Evolutionary conservation across 2,888 invertebrate genomes (phyloP).

Genomic region (Cancer borealis): DNA sequence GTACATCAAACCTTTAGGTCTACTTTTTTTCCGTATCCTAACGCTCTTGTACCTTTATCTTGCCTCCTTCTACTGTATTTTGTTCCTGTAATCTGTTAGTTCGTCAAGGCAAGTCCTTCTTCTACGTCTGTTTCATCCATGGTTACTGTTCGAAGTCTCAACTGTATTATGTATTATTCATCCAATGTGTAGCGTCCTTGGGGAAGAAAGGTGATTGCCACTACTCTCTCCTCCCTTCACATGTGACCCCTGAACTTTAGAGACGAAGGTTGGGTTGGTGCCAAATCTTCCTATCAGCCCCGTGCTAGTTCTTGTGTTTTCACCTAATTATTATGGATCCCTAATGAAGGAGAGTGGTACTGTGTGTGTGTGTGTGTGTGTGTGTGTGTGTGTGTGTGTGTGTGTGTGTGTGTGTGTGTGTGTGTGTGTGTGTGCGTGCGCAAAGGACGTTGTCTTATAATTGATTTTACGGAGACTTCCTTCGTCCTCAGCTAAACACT

Average conservation of each 20-base stretch:
- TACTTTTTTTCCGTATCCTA: not conserved
- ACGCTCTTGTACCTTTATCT: not conserved
- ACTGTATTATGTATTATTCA: not conserved
- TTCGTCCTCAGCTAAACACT: not conserved
- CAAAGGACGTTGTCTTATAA: not conserved
- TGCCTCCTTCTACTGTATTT: not conserved
- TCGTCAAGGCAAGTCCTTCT: not conserved
- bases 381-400: slow-evolving; percentile 32
- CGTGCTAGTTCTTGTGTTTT: not conserved
- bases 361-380: slow-evolving; percentile 8
- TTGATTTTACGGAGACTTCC: not conserved
- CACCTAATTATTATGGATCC: not conserved
- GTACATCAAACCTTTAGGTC: not conserved
- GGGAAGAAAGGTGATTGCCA: not conserved
- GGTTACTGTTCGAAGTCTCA: not conserved
- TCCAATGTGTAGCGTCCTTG: not conserved
- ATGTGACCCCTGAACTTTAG: not conserved
- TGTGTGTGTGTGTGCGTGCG: not conserved
- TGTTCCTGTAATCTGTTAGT: not conserved
- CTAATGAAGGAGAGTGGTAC: not conserved
- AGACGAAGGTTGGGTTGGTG: not conserved
- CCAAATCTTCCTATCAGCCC: not conserved
- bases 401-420: slow-evolving; percentile 25
- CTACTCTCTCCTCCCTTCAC: not conserved
- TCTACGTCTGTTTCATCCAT: not conserved